Conservation (phyloP, 2,888 invertebrate species). For the Pammene fasciana region DNA sequence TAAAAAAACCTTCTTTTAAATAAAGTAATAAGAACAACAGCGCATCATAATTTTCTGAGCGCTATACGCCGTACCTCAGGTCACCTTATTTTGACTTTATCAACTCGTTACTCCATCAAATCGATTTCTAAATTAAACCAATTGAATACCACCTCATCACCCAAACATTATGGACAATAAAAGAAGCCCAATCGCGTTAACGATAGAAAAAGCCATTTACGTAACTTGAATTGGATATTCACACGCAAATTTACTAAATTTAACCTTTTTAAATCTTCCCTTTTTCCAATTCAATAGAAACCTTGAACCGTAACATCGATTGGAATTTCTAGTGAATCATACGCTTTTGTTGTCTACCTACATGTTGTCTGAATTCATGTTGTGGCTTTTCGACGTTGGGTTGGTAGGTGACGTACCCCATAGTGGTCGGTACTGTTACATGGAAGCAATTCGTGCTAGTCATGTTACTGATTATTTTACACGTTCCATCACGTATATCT, state of each 20-base stretch:
- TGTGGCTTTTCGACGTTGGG: constrained; percentile 20
- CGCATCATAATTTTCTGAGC: no score
- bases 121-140: constrained; percentile 16
- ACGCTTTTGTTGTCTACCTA: constrained; percentile 43
- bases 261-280: constrained; percentile 40
- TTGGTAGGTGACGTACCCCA: constrained; percentile 15
- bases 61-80: no score
- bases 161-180: constrained; percentile 28
- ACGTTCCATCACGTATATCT: constrained; percentile 1
- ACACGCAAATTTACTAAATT: constrained; percentile 42
- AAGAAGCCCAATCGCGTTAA: constrained; percentile 37
- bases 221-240: constrained; percentile 36
- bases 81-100: constrained; percentile 9
- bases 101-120: neutral
- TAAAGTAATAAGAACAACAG: no score
- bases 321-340: constrained; percentile 47
- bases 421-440: constrained; percentile 1
- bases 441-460: constrained; percentile 23
- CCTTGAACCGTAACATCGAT: constrained; percentile 57
- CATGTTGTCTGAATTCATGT: constrained; percentile 44
- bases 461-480: constrained; percentile 23
- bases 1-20: no score
- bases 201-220: constrained; percentile 31
- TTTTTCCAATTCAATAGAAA: neutral
- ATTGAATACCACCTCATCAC: constrained; percentile 22